A percentile compares a stretch with the other conserved stretches of the same genome.
These are phyloP conservation scores for Oncorhynchus gorbuscha DNA, from an alignment of 2,113 vertebrate species.

Conservation along the genomic window DNA sequence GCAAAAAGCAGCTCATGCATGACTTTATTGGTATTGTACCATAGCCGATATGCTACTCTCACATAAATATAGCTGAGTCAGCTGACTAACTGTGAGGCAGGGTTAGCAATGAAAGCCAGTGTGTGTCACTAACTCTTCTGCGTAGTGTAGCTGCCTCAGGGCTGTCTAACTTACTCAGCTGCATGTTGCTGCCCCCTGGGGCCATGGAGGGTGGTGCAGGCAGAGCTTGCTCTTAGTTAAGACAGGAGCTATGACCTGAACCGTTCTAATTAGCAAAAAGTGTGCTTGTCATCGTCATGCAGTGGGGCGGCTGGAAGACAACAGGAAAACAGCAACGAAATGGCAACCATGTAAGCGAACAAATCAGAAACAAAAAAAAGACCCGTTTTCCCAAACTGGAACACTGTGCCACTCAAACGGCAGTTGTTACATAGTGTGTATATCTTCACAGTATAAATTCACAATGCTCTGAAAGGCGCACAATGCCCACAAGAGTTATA, in stretches of 20 bases:
- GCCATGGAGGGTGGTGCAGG: conserved; percentile 67
- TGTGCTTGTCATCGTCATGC: conserved; percentile 76
- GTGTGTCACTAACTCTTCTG: neutral
- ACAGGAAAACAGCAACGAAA: conserved; percentile 53
- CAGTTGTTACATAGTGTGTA: no score
- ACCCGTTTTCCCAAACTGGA: neutral
- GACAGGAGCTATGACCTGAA: conserved; percentile 70
- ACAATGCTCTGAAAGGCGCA: no score
- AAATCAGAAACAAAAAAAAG: neutral
- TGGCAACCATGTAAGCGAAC: neutral
- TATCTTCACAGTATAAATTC: no score
- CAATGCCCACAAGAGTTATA: no score
- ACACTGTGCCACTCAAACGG: no score
- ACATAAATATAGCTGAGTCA: no score
- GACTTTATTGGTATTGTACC: neutral
- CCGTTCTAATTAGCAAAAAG: conserved; percentile 75
- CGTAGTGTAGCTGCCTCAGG: neutral
- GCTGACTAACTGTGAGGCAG: neutral
- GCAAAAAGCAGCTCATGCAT: neutral
- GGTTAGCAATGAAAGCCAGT: neutral
- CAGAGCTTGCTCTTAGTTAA: conserved; percentile 74
- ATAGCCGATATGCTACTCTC: neutral
- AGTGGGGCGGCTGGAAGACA: conserved; percentile 76
- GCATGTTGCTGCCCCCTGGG: conserved; percentile 65
- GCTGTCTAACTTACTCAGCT: conserved; percentile 60